Base-by-base conservation (phyloP, 2,797 vertebrate species). In the Rhinatrema bivittatum region DNA sequence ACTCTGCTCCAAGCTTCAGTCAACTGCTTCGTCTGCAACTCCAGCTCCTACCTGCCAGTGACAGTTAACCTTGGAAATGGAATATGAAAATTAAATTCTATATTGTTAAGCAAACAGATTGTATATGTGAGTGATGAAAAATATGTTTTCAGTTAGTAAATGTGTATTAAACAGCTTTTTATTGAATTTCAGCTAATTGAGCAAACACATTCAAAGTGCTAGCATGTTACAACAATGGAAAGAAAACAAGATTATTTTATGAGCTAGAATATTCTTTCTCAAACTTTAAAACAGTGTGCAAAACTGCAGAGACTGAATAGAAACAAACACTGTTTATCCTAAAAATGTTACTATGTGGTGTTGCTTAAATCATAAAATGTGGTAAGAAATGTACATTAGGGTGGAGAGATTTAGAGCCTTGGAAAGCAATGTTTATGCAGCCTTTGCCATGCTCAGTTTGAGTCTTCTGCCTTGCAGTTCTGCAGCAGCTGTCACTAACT, bases 101-200 rank as follows among this genome's bases (percentile, higher is more conserved):
- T 60, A 14, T 37, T 47, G 42, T 57, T 60, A 48, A 65, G 39
- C 49, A 72, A 67, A 71, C 63, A 48, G 23, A 41, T 58, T 48
- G 39, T 19, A 36, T 16, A 12, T 42, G 34, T 49, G 35, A 65
- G 56, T 55, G 51, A 47, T 35, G 45, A n/a, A 60, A 50, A 56
- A 45, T 40, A 6, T 6, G 43, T 38, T 56, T 58, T 53, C 47
- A 50, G 5, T 49, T 33, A 46, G 39, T 47, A 50, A 52, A 32
- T 46, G 7, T 39, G 50, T 48, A 25, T 46, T 36, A 38, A 62
- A 41, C 57, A 70, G 36, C 30, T 58, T 68, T 74, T 56, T 46
- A 64, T 41, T 50, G 32, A 49, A 46, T 32, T 48, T 47, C 40
- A 42, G 12, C 37, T 52, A 20, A 36, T 41, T 51, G 31, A 52